A percentile compares a stretch with the other conserved stretches of the same genome.
These are phyloP conservation scores for Hemistola chrysoprasaria DNA, from an alignment of 2,888 invertebrate genomes.

Conservation along the genomic window DNA sequence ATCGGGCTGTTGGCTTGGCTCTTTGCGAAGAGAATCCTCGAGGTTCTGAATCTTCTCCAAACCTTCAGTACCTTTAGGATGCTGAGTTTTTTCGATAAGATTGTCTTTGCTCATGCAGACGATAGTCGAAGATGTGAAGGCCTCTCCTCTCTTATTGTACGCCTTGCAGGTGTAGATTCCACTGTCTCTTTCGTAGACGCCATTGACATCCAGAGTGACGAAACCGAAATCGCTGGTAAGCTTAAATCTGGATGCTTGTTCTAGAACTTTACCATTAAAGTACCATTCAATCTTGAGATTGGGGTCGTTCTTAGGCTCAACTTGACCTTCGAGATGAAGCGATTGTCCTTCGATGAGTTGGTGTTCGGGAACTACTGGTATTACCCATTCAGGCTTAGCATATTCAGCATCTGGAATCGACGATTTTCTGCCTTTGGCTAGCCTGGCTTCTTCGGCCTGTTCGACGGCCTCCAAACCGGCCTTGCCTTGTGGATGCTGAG, in stretches of 20 bases:
- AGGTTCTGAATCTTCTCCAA: constrained; percentile 95
- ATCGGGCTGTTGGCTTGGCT: constrained; percentile 85
- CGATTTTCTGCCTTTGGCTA: constrained; percentile 86
- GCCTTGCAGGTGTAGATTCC: constrained; percentile 97
- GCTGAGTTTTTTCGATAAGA: constrained; percentile 94
- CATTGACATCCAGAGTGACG: constrained; percentile 95
- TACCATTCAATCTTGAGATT: constrained; percentile 96
- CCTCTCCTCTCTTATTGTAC: constrained; percentile 93
- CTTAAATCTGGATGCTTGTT: constrained; percentile 94
- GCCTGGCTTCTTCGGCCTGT: constrained; percentile 92
- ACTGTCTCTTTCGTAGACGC: constrained; percentile 96
- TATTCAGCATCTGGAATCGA: constrained; percentile 89
- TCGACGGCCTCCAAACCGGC: constrained; percentile 94
- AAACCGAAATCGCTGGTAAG: constrained; percentile 98
- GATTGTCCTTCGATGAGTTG: constrained; percentile 91
- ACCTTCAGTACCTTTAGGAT: constrained; percentile 97
- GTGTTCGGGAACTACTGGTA: constrained; percentile 91
- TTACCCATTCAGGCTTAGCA: constrained; percentile 93
- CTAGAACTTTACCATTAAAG: constrained; percentile 94
- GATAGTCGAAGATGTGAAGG: constrained; percentile 94
- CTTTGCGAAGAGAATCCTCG: constrained; percentile 91
- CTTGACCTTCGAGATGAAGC: constrained; percentile 95
- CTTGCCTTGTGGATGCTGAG: constrained; percentile 97
- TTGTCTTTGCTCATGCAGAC: constrained; percentile 91
- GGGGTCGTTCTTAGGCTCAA: constrained; percentile 96